These are phyloP conservation scores for Zophobas atratus DNA, from an alignment of 1,140 invertebrate species.

Conservation along the genomic window DNA sequence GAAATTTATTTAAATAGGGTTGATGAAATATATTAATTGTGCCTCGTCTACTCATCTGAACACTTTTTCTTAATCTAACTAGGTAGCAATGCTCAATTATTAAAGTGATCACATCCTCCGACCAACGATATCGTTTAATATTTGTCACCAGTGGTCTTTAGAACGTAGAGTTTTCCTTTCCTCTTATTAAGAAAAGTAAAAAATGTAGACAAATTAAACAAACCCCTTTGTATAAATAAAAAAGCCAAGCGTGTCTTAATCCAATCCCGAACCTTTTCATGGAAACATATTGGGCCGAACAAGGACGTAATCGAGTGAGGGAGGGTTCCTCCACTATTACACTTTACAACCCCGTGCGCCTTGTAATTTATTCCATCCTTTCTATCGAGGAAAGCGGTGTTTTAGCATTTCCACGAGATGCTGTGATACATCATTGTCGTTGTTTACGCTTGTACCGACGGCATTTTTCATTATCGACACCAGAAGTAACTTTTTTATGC, in stretches of 20 bases:
- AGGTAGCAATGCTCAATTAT: too few relatives aligned
- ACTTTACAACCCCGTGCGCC: constrained; percentile 30
- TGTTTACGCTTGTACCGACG: constrained; percentile 45
- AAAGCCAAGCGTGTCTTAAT: constrained; percentile 23
- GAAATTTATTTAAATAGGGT: too few relatives aligned
- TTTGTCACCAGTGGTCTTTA: too few relatives aligned
- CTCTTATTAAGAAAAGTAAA: not conserved
- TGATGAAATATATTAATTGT: too few relatives aligned
- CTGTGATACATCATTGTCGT: constrained; percentile 36
- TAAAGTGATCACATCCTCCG: too few relatives aligned
- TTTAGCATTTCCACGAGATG: constrained; percentile 35
- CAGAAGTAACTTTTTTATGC: constrained; percentile 20
- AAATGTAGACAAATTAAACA: not conserved
- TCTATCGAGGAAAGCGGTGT: constrained; percentile 37
- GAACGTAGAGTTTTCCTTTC: not conserved
- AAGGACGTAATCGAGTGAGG: constrained; percentile 42
- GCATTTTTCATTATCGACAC: constrained; percentile 39
- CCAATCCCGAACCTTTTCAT: constrained; percentile 30
- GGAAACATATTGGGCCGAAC: constrained; percentile 35
- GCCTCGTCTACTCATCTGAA: too few relatives aligned
- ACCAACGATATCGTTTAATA: too few relatives aligned
- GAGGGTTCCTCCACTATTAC: constrained; percentile 24
- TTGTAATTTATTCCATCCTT: constrained; percentile 37
- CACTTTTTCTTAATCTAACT: too few relatives aligned
- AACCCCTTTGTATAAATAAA: not conserved